Percentiles rank a stretch among this genome's conserved stretches.
phyloP scores from a whole-genome alignment of 2,113 vertebrate species.

The Hiodon tergisus region DNA sequence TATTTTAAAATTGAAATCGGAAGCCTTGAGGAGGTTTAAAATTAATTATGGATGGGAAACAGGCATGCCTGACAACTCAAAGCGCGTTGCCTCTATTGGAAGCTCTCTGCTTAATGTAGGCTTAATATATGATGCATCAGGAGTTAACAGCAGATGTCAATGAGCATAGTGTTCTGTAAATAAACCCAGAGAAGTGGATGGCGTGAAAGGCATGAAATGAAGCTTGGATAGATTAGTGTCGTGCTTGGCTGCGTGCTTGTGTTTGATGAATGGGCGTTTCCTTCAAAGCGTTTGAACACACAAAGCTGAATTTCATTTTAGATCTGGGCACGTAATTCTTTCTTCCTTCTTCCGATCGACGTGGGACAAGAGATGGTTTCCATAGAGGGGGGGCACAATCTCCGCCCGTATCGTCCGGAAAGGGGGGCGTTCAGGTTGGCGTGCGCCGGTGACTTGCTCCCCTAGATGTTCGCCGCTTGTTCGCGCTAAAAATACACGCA shows the following conservation, averaged over 20 bases:
- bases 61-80: neutral
- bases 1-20: neutral
- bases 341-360: neutral
- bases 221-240: neutral
- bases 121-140: neutral
- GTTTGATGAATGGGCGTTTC: neutral
- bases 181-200: neutral
- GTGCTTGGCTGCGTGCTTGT: neutral
- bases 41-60: neutral
- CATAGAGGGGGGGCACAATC: neutral
- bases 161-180: neutral
- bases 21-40: neutral
- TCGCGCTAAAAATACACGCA: neutral
- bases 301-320: neutral
- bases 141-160: neutral
- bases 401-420: neutral
- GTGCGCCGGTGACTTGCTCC: neutral
- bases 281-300: neutral
- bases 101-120: too few relatives aligned
- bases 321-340: neutral
- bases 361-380: neutral
- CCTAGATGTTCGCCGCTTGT: neutral
- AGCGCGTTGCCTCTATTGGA: too few relatives aligned
- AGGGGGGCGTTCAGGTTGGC: too few relatives aligned
- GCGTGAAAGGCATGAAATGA: neutral